Conservation (phyloP, 2,888 invertebrate species). For the Acanthosepion lycidas region DNA sequence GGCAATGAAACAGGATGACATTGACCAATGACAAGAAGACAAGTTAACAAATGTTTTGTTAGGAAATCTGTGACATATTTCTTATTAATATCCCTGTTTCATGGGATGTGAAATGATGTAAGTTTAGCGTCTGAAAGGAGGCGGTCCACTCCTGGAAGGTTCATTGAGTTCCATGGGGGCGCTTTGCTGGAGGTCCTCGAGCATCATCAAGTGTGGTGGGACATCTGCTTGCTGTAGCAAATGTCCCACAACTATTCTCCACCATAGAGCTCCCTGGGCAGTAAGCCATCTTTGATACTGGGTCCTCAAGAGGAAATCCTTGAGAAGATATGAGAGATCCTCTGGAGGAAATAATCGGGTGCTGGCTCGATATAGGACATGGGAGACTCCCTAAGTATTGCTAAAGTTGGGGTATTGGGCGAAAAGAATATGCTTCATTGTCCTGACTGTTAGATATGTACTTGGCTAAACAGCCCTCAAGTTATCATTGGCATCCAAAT, state of each 20-base stretch:
- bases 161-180: conserved; percentile 58
- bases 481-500: background rate
- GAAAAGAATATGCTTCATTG: background rate
- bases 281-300: background rate
- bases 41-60: background rate
- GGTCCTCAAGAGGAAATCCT: conserved; percentile 33
- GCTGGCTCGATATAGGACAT: background rate
- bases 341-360: conserved; percentile 41
- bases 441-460: background rate
- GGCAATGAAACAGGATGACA: background rate
- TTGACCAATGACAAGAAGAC: background rate
- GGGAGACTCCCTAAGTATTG: background rate
- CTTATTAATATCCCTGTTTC: background rate
- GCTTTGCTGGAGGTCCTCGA: conserved; percentile 60
- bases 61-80: background rate
- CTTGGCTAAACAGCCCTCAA: background rate
- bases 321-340: background rate
- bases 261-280: background rate
- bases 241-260: conserved; percentile 53
- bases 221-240: conserved; percentile 56
- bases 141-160: conserved; percentile 52
- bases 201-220: conserved; percentile 57
- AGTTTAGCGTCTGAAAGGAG: conserved; percentile 51
- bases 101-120: background rate
- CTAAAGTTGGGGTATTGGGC: background rate